Evolutionary conservation across 2,888 invertebrate species (phyloP).

Genomic region (Xylophagus ater): DNA sequence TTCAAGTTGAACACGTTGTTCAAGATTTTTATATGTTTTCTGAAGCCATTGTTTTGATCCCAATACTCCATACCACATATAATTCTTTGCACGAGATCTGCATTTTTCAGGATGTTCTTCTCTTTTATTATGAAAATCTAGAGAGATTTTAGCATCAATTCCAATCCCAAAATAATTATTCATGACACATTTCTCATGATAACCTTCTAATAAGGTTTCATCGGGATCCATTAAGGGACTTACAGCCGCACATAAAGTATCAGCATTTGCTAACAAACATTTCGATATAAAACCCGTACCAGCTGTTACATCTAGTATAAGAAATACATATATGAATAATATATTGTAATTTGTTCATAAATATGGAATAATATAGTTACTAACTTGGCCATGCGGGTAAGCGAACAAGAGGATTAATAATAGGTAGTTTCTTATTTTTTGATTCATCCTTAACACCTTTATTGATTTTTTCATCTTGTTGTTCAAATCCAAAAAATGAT

Average conservation of each 20-base stretch:
- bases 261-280: slow-evolving; percentile 89
- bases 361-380: slow-evolving; percentile 23
- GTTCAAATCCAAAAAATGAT: slow-evolving; percentile 32
- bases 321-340: neutral
- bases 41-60: slow-evolving; percentile 69
- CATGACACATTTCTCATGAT: slow-evolving; percentile 92
- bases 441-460: slow-evolving; percentile 41
- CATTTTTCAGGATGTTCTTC: slow-evolving; percentile 97
- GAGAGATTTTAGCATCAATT: slow-evolving; percentile 92
- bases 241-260: slow-evolving; percentile 92
- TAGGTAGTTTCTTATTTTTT: slow-evolving; percentile 64
- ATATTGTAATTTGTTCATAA: neutral
- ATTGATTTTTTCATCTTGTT: slow-evolving; percentile 33
- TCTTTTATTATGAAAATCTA: slow-evolving; percentile 93
- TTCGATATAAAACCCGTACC: slow-evolving; percentile 86
- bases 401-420: slow-evolving; percentile 79
- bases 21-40: slow-evolving; percentile 89
- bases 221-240: slow-evolving; percentile 90
- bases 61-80: slow-evolving; percentile 87
- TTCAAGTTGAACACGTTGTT: slow-evolving; percentile 87
- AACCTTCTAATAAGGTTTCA: slow-evolving; percentile 76
- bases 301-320: slow-evolving; percentile 50
- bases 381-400: slow-evolving; percentile 80
- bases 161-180: slow-evolving; percentile 99
- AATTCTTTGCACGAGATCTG: slow-evolving; percentile 84